Evolutionary conservation across 2,113 vertebrate species (phyloP).

Genomic region (Lycaon pictus): DNA sequence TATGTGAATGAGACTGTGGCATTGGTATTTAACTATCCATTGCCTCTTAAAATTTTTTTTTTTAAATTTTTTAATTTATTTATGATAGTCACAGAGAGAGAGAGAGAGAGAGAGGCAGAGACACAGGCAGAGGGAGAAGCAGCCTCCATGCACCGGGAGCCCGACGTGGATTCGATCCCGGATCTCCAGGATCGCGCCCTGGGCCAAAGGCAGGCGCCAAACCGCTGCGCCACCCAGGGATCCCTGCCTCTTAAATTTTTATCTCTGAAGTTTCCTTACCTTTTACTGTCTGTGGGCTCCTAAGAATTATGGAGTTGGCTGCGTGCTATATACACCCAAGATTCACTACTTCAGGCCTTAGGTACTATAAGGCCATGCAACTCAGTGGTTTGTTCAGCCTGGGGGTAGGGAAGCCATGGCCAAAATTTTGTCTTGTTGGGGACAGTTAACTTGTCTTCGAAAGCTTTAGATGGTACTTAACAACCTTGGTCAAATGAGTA

Average conservation of each 20-base stretch:
- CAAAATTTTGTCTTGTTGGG: neutral
- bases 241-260: neutral
- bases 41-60: neutral
- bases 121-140: too few species aligned
- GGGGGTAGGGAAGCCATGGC: neutral
- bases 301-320: neutral
- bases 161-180: too few species aligned
- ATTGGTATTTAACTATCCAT: conserved; percentile 1
- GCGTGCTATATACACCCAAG: neutral
- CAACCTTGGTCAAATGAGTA: conserved; percentile 2
- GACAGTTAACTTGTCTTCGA: neutral
- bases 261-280: neutral
- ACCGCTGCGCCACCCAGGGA: too few species aligned
- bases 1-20: neutral
- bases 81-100: too few species aligned
- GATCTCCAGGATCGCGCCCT: too few species aligned
- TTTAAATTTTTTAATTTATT: too few species aligned
- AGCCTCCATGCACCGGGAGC: too few species aligned
- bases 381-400: neutral
- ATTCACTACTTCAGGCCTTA: neutral
- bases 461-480: neutral
- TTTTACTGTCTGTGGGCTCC: neutral
- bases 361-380: neutral
- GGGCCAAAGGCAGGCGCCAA: too few species aligned
- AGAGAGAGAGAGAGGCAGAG: too few species aligned